These are phyloP conservation scores for Clarias macrocephalus DNA, from an alignment of 2,113 vertebrate species.

Conservation along the genomic window DNA sequence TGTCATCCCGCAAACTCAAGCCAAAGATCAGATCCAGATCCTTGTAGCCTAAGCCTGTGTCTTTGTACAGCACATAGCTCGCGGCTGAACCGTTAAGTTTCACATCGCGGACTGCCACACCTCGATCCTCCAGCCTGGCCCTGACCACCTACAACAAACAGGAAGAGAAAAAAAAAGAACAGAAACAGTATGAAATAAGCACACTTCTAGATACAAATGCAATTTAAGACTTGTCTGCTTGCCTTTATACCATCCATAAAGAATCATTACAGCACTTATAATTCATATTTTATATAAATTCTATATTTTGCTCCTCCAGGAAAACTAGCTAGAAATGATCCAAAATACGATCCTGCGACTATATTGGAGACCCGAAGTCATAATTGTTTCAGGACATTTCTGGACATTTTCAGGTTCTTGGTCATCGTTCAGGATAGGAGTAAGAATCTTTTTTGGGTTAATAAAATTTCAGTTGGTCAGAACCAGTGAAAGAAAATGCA, in stretches of 20 bases:
- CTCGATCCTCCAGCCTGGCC: conserved; percentile 84
- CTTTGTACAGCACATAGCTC: conserved; percentile 88
- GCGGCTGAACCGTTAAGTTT: conserved; percentile 89
- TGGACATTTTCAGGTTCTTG: background rate
- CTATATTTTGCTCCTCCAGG: background rate
- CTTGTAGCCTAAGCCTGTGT: conserved; percentile 91
- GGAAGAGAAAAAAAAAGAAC: background rate
- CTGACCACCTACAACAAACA: conserved; percentile 80
- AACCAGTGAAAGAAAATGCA: background rate
- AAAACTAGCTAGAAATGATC: background rate
- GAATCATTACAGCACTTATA: background rate
- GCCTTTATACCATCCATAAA: background rate
- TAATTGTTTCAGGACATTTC: background rate
- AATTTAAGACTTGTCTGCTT: background rate
- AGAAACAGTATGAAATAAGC: background rate
- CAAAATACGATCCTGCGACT: background rate
- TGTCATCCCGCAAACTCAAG: conserved; percentile 78
- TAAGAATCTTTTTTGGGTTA: background rate
- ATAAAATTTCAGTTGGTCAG: background rate
- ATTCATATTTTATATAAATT: too few species aligned
- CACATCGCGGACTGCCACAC: conserved; percentile 78
- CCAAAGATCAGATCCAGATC: conserved; percentile 93
- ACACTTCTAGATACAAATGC: background rate
- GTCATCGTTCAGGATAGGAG: background rate
- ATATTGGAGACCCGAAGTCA: background rate